These are phyloP conservation scores for Mystacornis crossleyi DNA, from an alignment of 2,113 vertebrate genomes.

Conservation along the genomic window DNA sequence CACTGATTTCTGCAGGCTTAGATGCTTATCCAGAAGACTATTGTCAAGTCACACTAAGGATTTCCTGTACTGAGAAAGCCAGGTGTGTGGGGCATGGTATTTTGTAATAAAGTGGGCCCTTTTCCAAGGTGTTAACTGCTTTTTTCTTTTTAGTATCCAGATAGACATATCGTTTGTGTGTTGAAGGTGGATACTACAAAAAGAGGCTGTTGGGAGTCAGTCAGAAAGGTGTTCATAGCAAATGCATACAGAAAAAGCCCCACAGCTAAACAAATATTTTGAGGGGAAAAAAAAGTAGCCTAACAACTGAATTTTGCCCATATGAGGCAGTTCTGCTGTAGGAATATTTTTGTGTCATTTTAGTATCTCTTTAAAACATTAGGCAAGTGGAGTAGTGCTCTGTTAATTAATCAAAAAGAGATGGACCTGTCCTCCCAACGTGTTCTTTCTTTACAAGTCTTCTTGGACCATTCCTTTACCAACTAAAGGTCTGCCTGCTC, in stretches of 20 bases:
- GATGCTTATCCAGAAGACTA: neutral
- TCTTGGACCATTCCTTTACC: neutral
- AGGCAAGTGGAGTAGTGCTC: neutral
- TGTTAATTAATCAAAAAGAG: neutral
- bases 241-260: neutral
- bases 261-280: neutral
- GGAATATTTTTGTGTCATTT: neutral
- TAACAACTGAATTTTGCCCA: neutral
- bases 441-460: fast-evolving
- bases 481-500: neutral
- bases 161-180: neutral
- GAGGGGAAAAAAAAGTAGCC: fast-evolving
- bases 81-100: neutral
- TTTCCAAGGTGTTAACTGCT: neutral
- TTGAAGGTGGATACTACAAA: neutral
- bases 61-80: neutral
- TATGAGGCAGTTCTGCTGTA: neutral
- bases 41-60: neutral
- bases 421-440: neutral
- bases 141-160: neutral
- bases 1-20: neutral
- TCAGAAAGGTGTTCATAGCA: neutral
- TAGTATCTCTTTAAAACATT: neutral
- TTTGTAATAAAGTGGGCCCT: neutral
- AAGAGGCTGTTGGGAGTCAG: neutral